Conservation (phyloP, 64 coral and sea anemone genomes). For the Actinia tenebrosa region DNA sequence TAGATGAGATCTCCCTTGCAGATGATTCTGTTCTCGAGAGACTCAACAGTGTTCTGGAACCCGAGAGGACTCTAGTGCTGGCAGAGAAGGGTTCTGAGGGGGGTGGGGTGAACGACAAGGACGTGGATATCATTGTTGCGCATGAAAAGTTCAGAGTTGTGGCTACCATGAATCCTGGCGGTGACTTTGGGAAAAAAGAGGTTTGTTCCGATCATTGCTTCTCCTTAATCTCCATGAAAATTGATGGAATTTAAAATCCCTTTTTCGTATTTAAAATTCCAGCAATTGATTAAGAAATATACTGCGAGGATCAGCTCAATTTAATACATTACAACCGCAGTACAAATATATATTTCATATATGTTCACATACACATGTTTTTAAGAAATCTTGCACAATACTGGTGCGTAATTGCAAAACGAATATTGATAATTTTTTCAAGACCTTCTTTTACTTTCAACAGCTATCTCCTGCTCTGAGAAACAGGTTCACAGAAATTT, state of each 20-base stretch:
- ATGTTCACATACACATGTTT: too few relatives aligned
- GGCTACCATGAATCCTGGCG: conserved; percentile 97
- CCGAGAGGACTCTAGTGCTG: conserved; percentile 86
- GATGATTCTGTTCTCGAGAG: conserved; percentile 96
- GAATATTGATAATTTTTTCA: background rate
- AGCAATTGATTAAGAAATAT: too few relatives aligned
- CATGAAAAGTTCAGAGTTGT: conserved; percentile 72
- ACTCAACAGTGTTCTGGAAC: conserved; percentile 94
- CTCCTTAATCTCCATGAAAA: background rate
- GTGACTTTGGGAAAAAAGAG: conserved; percentile 98
- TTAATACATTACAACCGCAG: too few relatives aligned
- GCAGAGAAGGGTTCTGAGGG: conserved; percentile 83
- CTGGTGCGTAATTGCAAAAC: background rate
- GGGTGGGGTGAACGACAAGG: conserved; percentile 27
- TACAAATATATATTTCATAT: too few relatives aligned
- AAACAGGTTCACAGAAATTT: conserved; percentile 99
- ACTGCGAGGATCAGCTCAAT: too few relatives aligned
- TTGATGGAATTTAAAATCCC: background rate
- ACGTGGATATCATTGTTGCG: conserved; percentile 73
- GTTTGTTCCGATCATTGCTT: conserved; percentile 18
- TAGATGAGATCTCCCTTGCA: conserved; percentile 94
- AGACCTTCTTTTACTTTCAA: background rate
- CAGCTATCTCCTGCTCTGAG: conserved; percentile 93
- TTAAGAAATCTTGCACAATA: too few relatives aligned
- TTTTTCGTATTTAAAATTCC: background rate